phyloP scores from a whole-genome alignment of 2,797 vertebrate genomes.

The Sebastes variabilis region DNA sequence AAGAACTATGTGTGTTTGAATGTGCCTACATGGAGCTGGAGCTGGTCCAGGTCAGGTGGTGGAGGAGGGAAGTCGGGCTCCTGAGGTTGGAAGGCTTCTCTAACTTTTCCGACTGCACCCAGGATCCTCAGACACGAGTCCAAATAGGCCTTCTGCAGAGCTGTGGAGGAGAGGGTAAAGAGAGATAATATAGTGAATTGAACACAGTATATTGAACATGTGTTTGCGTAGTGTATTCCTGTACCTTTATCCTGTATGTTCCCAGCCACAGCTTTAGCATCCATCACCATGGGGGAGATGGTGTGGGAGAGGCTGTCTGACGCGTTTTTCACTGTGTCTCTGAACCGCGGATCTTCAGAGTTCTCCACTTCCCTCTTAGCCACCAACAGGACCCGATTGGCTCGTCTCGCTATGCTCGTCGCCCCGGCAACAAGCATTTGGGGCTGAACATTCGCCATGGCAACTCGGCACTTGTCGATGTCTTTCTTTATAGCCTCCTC shows the following conservation, averaged over 20 bases:
- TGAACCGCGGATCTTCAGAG: slow-evolving; percentile 96
- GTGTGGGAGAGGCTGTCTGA: slow-evolving; percentile 95
- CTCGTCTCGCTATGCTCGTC: slow-evolving; percentile 97
- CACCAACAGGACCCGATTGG: slow-evolving; percentile 95
- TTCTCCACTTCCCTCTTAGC: slow-evolving; percentile 98
- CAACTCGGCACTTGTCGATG: slow-evolving; percentile 97
- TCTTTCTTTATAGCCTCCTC: slow-evolving; percentile 99
- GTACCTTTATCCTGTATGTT: slow-evolving; percentile 97
- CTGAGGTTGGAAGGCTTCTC: slow-evolving; percentile 97
- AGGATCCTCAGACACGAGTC: slow-evolving; percentile 96
- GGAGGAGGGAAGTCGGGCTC: slow-evolving; percentile 97
- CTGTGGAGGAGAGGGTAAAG: slow-evolving; percentile 68
- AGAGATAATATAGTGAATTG: neutral
- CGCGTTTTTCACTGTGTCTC: slow-evolving; percentile 93
- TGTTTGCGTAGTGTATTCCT: neutral
- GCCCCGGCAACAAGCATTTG: slow-evolving; percentile 99
- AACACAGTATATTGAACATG: neutral
- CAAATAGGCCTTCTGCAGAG: slow-evolving; percentile 94
- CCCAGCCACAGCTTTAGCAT: slow-evolving; percentile 96
- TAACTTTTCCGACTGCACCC: slow-evolving; percentile 94
- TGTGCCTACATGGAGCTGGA: slow-evolving; percentile 90
- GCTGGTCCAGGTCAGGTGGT: slow-evolving; percentile 95
- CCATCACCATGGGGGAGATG: slow-evolving; percentile 98
- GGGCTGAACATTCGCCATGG: slow-evolving; percentile 97
- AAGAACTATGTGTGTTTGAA: neutral